Evolutionary conservation across 2,113 vertebrate genomes (phyloP).

Genomic region (Sapajus apella): DNA sequence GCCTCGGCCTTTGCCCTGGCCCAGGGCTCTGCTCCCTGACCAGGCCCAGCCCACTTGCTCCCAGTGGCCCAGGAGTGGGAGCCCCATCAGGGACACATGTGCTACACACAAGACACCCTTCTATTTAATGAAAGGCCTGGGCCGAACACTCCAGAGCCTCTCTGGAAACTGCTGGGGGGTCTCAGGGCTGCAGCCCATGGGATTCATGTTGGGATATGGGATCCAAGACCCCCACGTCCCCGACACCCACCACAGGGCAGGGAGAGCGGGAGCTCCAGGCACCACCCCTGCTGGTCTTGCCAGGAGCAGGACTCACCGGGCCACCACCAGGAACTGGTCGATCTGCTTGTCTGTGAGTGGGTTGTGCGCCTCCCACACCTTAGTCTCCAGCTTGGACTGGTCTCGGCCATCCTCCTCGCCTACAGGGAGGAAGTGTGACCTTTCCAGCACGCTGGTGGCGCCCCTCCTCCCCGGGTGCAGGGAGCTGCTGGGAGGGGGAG

Average conservation of each 20-base stretch:
- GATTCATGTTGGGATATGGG: not conserved
- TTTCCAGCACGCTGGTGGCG: accelerated
- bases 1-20: too few relatives aligned
- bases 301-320: slow-evolving; percentile 88
- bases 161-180: too few relatives aligned
- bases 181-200: too few relatives aligned
- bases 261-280: not conserved
- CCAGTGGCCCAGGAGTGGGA: not conserved
- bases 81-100: not conserved
- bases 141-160: not conserved
- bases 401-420: slow-evolving; percentile 94
- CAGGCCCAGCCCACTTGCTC: too few relatives aligned
- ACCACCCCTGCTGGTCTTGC: not conserved
- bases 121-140: not conserved
- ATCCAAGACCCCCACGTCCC: accelerated
- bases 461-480: not conserved
- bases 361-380: slow-evolving; percentile 95
- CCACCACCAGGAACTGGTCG: slow-evolving; percentile 98
- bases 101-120: not conserved
- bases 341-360: slow-evolving; percentile 96
- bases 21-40: too few relatives aligned
- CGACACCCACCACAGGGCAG: accelerated
- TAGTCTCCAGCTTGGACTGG: slow-evolving; percentile 95
- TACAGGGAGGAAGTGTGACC: slow-evolving; percentile 50
- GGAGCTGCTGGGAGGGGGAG: not conserved